Conservation (phyloP, 1,140 invertebrate species). For the Bombus polaris region DNA sequence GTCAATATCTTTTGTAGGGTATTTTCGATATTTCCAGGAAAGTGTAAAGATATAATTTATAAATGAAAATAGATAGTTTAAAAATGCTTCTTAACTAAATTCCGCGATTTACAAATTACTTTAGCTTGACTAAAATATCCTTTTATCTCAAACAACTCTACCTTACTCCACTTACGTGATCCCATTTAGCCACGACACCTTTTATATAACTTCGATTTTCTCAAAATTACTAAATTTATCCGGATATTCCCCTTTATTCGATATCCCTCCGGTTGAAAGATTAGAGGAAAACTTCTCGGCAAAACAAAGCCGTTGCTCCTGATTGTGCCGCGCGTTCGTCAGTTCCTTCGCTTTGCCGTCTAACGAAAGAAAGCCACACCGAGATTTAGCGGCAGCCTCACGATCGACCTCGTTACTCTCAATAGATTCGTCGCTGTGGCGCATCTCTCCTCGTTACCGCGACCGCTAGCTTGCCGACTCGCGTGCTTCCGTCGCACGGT, state of each 20-base stretch:
- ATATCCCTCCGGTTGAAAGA: background rate
- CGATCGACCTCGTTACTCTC: constrained; percentile 34
- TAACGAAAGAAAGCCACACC: background rate
- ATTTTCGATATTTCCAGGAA: no score
- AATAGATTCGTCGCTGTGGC: background rate
- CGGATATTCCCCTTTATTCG: background rate
- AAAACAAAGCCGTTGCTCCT: background rate
- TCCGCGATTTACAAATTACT: background rate
- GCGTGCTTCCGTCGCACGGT: constrained; percentile 1
- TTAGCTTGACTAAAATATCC: background rate
- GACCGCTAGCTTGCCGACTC: background rate
- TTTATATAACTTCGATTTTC: background rate
- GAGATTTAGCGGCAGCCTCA: no score
- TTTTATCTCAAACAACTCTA: background rate
- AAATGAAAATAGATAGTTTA: no score
- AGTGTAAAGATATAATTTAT: no score
- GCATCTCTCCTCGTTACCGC: constrained; percentile 30
- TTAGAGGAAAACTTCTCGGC: background rate
- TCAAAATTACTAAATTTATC: background rate
- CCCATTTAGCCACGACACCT: background rate
- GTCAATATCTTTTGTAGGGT: no score
- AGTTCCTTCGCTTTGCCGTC: background rate
- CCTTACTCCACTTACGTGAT: background rate
- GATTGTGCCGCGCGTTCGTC: background rate
- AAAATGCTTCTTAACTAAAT: no score